Conservation (phyloP, 1,140 invertebrate genomes). For the Mercenaria mercenaria region DNA sequence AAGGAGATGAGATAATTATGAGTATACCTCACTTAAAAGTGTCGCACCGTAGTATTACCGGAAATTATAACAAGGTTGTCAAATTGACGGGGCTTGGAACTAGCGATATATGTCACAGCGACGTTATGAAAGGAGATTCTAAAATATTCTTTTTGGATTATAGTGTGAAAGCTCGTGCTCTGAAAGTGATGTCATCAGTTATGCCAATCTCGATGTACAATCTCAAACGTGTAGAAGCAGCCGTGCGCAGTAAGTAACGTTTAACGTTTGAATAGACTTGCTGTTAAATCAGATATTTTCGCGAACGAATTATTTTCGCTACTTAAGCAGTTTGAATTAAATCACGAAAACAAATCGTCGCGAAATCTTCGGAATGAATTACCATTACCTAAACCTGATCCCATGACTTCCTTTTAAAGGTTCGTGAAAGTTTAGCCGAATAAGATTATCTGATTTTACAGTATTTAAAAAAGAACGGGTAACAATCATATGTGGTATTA, state of each 20-base stretch:
- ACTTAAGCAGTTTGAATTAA: too few species aligned
- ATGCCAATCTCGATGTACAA: constrained; percentile 14
- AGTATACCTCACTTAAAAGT: not conserved
- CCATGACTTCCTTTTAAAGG: too few species aligned
- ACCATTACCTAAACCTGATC: too few species aligned
- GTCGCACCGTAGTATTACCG: not conserved
- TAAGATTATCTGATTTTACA: too few species aligned
- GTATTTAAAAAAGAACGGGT: too few species aligned
- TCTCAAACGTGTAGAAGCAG: constrained; percentile 5
- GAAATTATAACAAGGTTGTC: constrained; percentile 29
- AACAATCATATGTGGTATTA: too few species aligned
- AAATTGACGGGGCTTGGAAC: not conserved
- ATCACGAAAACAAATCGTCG: too few species aligned
- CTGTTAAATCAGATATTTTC: too few species aligned
- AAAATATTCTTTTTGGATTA: constrained; percentile 38
- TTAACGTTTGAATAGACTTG: not conserved
- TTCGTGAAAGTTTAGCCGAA: too few species aligned
- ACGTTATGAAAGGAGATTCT: not conserved
- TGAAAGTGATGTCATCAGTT: not conserved
- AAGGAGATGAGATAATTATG: not conserved
- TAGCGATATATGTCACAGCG: not conserved
- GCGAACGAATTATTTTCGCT: too few species aligned
- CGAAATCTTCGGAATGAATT: too few species aligned
- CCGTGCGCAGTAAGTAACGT: not conserved
- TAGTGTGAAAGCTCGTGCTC: not conserved